phyloP scores from a whole-genome alignment of 2,888 invertebrate genomes.

The Brachycybe producta region DNA sequence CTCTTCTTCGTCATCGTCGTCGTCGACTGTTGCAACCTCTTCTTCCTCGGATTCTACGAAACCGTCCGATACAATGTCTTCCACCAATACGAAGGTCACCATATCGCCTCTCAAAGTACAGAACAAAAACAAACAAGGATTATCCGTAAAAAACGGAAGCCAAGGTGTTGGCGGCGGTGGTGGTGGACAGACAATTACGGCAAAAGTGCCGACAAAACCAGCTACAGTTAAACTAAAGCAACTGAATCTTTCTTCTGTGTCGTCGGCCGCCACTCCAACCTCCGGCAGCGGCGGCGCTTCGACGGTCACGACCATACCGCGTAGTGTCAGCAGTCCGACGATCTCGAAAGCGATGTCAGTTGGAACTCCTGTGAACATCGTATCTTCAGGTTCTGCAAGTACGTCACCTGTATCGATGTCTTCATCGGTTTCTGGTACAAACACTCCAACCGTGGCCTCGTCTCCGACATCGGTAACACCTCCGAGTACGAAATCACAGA shows the following conservation, averaged over 20 bases:
- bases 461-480: conserved; percentile 15
- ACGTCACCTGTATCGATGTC: background rate
- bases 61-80: conserved; percentile 8
- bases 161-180: conserved; percentile 3
- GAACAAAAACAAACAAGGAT: conserved; percentile 22
- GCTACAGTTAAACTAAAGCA: conserved; percentile 22
- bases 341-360: background rate
- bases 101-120: conserved; percentile 22
- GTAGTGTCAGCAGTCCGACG: background rate
- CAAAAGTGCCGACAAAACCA: conserved; percentile 21
- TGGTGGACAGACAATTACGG: conserved; percentile 17
- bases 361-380: too few relatives aligned
- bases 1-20: background rate
- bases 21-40: conserved; percentile 16
- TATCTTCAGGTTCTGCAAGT: background rate
- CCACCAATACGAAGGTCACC: conserved; percentile 19
- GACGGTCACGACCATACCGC: conserved; percentile 15
- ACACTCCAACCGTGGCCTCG: conserved; percentile 15
- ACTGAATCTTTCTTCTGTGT: conserved; percentile 21
- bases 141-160: conserved; percentile 20
- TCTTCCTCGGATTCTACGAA: conserved; percentile 18
- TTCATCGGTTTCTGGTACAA: conserved; percentile 17
- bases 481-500: conserved; percentile 9
- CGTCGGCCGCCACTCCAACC: conserved; percentile 17
- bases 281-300: too few relatives aligned